Conservation (phyloP, 2,113 vertebrate genomes). For the Grammomys surdaster region DNA sequence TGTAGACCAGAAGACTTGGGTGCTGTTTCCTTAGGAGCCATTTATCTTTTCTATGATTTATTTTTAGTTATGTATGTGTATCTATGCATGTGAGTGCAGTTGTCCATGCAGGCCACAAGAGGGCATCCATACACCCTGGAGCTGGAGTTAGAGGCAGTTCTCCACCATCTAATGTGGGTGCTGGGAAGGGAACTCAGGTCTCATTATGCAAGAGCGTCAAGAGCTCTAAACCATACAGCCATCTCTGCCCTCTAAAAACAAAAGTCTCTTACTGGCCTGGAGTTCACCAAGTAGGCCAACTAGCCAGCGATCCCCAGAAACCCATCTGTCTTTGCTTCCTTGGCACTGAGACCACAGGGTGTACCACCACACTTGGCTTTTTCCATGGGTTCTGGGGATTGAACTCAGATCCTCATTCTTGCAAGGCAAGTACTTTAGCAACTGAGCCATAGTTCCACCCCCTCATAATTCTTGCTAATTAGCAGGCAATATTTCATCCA, state of each 20-base stretch:
- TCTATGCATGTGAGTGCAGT: neutral
- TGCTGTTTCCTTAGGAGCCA: neutral
- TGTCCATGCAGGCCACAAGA: neutral
- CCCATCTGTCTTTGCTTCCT: neutral
- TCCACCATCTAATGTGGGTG: neutral
- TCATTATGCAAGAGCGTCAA: neutral
- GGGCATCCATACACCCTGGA: neutral
- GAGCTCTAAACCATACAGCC: neutral
- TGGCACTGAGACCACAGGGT: neutral
- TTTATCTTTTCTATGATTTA: neutral
- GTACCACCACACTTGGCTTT: neutral
- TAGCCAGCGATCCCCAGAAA: neutral
- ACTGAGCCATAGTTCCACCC: neutral
- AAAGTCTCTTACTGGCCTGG: neutral
- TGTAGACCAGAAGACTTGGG: neutral
- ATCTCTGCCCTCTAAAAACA: neutral
- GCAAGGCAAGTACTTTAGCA: neutral
- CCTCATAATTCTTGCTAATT: neutral
- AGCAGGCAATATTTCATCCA: neutral
- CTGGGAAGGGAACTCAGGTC: neutral
- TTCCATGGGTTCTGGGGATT: neutral
- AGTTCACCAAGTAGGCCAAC: neutral
- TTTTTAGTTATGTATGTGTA: neutral
- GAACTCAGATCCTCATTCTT: neutral
- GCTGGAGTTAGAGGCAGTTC: too few species aligned